Conservation (phyloP, 1,140 invertebrate species). For the Ruditapes philippinarum region DNA sequence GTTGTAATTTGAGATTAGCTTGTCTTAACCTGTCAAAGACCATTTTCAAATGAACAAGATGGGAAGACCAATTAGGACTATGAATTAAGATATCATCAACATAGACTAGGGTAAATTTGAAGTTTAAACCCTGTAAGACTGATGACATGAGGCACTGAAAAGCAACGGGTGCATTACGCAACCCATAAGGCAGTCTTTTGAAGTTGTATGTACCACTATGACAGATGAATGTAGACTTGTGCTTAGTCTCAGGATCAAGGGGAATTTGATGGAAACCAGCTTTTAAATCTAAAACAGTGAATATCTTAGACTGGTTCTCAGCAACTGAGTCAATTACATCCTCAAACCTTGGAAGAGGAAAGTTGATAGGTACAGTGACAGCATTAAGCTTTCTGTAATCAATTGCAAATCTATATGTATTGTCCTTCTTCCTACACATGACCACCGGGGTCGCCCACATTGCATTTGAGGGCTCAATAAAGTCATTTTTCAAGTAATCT, state of each 20-base stretch:
- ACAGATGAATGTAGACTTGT: constrained; percentile 69
- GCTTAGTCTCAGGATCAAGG: constrained; percentile 63
- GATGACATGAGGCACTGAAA: constrained; percentile 65
- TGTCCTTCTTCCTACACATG: constrained; percentile 56
- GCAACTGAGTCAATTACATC: constrained; percentile 66
- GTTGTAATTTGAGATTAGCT: constrained; percentile 68
- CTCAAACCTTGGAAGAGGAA: constrained; percentile 55
- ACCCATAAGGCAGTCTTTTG: constrained; percentile 52
- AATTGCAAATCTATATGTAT: constrained; percentile 22
- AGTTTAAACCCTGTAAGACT: constrained; percentile 55
- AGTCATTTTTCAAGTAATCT: constrained; percentile 64
- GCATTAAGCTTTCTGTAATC: constrained; percentile 61
- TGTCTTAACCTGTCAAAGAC: constrained; percentile 55
- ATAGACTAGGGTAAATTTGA: constrained; percentile 57
- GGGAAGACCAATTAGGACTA: constrained; percentile 52
- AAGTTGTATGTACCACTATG: constrained; percentile 61
- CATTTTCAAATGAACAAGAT: constrained; percentile 52
- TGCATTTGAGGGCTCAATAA: constrained; percentile 68
- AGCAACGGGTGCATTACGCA: constrained; percentile 22
- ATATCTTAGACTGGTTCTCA: constrained; percentile 60
- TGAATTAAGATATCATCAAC: constrained; percentile 54
- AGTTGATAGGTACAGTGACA: constrained; percentile 61
- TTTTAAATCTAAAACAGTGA: constrained; percentile 67
- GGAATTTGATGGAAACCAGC: constrained; percentile 67
- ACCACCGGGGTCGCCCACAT: constrained; percentile 64